Evolutionary conservation across 2,113 vertebrate genomes (phyloP), one percentile per base, ranked within the genome.

Genomic region (Shinisaurus crocodilurus): DNA sequence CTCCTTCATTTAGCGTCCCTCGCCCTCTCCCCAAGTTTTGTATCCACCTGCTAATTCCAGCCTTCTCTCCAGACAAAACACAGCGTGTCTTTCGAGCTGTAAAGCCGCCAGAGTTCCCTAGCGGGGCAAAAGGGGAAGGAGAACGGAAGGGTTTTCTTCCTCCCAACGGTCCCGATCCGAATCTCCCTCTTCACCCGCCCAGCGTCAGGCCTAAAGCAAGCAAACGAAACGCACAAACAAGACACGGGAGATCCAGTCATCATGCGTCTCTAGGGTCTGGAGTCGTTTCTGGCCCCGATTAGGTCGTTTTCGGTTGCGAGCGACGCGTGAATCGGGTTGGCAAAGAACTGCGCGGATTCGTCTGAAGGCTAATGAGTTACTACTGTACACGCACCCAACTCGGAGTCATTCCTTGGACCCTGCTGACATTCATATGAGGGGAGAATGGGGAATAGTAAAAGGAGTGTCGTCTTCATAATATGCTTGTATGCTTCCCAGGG

Each of bases 1-100:
- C 43, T 60, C 3, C 0, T 0, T 29, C 25, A 0, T 72, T 81
- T n/a, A 40, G 13, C 5, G 15, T 18, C 34, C 7, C 3, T 3
- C 40, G 23, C 13, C 34, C 34, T 20, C 34, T 40, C 54, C 57
- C 89, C 83, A 65, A 48, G 32, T 86, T 74, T 23, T 18, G 23
- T 23, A 2, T 18, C 25, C 72, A 34, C 9, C 60, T 63, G 81
- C 37, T 43, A 32, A 40, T 34, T 40, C 40, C n/a, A 3, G 6
- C 34, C 60, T 16, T 16, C 65, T 81, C 37, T 10, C 63, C 70
- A 29, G 29, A 57, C 3, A 54, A 60, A 70, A 48, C 37, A 40
- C 18, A 15, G 45, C 13, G 20, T 6, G 76, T 16, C 3, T 27
- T 79, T 29, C 10, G 43, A 32, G 43, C 9, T 32, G 25, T 29